Evolutionary conservation across 92 coral and sea anemone genomes (phyloP), one percentile per base, ranked within the genome.

Genomic region (Meandrina meandrites): DNA sequence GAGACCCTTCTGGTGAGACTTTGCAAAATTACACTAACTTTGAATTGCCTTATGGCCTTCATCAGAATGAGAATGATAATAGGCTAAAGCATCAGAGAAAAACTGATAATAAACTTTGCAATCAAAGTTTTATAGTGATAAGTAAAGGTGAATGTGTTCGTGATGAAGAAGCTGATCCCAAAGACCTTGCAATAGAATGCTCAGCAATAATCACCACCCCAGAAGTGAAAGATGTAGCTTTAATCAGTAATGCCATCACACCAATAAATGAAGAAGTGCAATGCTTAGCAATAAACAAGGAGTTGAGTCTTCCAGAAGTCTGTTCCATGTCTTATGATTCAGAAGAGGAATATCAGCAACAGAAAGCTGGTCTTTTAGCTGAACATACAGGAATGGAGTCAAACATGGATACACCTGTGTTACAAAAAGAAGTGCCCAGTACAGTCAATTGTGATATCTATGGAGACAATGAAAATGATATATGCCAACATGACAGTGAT

Each of bases 401-500:
- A 36, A 56, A 35, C 24, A 34, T 37, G 36, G 57, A 84, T 16
- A 28, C 12, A 22, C 24, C 30, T 8, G 5, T 32, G 73, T 37
- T 66, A 34, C 80, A 73, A 35, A 40, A 73, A 35, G 71, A 79
- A 27, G 27, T 56, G 72, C 48, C 60, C 28, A 50, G 73, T 73
- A 40, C 27, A 35, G 48, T 35, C 1, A 8, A 4, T 74, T 56
- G 53, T 84, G 36, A 17, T 28, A 54, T 72, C 19, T 75, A 72
- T 72, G 79, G 36, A 8, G 51, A 72, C 51, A 24, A 30, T 51
- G 37, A 54, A 69, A 24, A 19, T 51, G 13, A 73, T 19, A 18
- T 27, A 34, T 1, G 51, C 54, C 35, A 51, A 22, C 32, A 31
- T 22, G 21, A 48, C 31, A 72, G 2, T 50, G 70, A 53, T 15